phyloP scores from a whole-genome alignment of 1,140 invertebrate species.

The Wasmannia auropunctata region DNA sequence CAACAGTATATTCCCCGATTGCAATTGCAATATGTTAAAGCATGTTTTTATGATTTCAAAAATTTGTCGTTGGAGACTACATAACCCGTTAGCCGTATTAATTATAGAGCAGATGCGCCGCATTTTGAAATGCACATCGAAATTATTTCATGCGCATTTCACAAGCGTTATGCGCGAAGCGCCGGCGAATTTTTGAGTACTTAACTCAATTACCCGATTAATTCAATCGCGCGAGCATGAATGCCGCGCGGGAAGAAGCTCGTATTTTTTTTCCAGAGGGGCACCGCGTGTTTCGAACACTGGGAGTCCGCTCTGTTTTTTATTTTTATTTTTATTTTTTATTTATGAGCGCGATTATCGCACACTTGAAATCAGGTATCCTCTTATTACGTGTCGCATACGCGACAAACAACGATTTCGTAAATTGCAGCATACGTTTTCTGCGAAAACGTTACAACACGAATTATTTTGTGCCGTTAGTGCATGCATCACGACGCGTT shows the following conservation, averaged over 20 bases:
- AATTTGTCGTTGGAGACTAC: constrained; percentile 61
- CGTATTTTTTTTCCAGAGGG: constrained; percentile 2
- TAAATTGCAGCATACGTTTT: constrained; percentile 51
- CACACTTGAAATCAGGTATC: constrained; percentile 52
- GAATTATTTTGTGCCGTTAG: constrained; percentile 58
- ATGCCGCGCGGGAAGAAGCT: constrained; percentile 41
- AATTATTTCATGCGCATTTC: constrained; percentile 62
- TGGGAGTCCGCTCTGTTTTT: background rate
- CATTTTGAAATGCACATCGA: constrained; percentile 61
- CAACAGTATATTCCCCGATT: constrained; percentile 47
- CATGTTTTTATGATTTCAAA: constrained; percentile 62
- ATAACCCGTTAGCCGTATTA: constrained; percentile 57
- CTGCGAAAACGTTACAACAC: constrained; percentile 50
- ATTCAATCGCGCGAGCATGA: constrained; percentile 51
- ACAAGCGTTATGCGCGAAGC: constrained; percentile 50
- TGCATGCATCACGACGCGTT: constrained; percentile 31
- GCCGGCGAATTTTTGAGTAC: constrained; percentile 56
- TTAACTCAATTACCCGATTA: constrained; percentile 58
- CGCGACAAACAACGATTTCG: constrained; percentile 28
- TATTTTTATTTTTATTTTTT: constrained; percentile 9
- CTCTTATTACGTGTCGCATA: constrained; percentile 46
- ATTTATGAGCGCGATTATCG: constrained; percentile 57
- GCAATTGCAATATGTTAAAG: constrained; percentile 63
- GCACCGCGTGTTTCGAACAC: constrained; percentile 19
- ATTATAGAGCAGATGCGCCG: constrained; percentile 51